Conservation (phyloP, 2,113 vertebrate species). For the Alexandromys fortis region DNA sequence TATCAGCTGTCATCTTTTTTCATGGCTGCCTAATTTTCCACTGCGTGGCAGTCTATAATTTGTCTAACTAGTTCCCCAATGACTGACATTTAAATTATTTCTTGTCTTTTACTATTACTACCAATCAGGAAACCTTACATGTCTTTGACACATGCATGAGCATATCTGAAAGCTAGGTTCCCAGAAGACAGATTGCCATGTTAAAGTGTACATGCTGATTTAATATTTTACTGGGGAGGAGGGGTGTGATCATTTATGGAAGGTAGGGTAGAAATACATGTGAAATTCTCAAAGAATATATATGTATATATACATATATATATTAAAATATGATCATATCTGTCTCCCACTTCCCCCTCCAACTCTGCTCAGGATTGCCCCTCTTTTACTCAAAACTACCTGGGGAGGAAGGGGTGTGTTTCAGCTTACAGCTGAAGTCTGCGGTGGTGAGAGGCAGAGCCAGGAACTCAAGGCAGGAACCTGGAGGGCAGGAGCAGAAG, state of each 20-base stretch:
- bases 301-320: too few relatives aligned
- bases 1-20: slow-evolving; percentile 45
- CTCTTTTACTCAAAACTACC: background rate
- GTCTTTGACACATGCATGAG: slow-evolving; percentile 27
- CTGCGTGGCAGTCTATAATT: background rate
- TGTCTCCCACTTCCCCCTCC: too few relatives aligned
- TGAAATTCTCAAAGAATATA: too few relatives aligned
- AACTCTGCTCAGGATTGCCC: too few relatives aligned
- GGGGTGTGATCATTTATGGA: background rate
- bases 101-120: slow-evolving; percentile 18
- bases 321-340: too few relatives aligned
- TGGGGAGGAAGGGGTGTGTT: too few relatives aligned
- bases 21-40: slow-evolving; percentile 51
- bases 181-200: background rate
- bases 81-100: slow-evolving; percentile 50
- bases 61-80: slow-evolving; percentile 27
- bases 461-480: background rate
- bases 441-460: background rate
- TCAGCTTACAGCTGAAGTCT: background rate
- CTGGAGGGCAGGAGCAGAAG: background rate
- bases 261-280: background rate
- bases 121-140: background rate
- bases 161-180: slow-evolving; percentile 29
- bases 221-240: background rate
- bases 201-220: background rate